These are phyloP conservation scores for Drosophila merina DNA, from an alignment of 2,888 invertebrate genomes.

Conservation along the genomic window DNA sequence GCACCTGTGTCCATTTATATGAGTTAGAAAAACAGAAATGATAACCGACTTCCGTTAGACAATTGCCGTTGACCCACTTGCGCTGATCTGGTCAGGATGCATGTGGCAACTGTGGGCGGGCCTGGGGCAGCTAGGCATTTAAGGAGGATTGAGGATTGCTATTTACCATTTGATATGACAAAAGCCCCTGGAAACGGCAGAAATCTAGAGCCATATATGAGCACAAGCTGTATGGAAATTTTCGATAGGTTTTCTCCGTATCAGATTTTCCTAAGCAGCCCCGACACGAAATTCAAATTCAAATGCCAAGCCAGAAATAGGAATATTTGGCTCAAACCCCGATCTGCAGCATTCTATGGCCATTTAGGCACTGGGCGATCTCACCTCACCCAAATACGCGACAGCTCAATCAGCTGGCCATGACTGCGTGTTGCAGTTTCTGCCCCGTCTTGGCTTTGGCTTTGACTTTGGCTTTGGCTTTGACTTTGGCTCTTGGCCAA, in stretches of 20 bases:
- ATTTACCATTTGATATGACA: slow-evolving; percentile 53
- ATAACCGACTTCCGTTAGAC: slow-evolving; percentile 54
- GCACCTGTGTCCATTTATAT: slow-evolving; percentile 48
- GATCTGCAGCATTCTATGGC: slow-evolving; percentile 26
- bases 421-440: slow-evolving; percentile 66
- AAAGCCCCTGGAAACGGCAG: slow-evolving; percentile 47
- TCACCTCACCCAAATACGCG: slow-evolving; percentile 71
- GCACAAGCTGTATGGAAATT: slow-evolving; percentile 53
- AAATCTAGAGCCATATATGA: slow-evolving; percentile 57
- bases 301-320: slow-evolving; percentile 61
- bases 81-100: slow-evolving; percentile 19
- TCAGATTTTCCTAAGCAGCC: slow-evolving; percentile 48
- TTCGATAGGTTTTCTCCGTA: slow-evolving; percentile 46
- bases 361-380: slow-evolving; percentile 70
- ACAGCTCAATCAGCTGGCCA: slow-evolving; percentile 78
- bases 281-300: slow-evolving; percentile 53
- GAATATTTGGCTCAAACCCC: slow-evolving; percentile 8
- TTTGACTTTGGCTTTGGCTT: slow-evolving; percentile 11
- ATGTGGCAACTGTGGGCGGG: slow-evolving; percentile 48
- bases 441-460: slow-evolving; percentile 17
- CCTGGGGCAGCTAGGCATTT: slow-evolving; percentile 28
- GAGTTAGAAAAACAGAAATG: slow-evolving; percentile 33
- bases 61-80: slow-evolving; percentile 62
- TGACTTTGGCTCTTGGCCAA: slow-evolving; percentile 55
- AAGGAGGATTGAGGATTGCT: slow-evolving; percentile 1